Evolutionary conservation across 2,888 invertebrate genomes (phyloP).

Genomic region (Timema podura): DNA sequence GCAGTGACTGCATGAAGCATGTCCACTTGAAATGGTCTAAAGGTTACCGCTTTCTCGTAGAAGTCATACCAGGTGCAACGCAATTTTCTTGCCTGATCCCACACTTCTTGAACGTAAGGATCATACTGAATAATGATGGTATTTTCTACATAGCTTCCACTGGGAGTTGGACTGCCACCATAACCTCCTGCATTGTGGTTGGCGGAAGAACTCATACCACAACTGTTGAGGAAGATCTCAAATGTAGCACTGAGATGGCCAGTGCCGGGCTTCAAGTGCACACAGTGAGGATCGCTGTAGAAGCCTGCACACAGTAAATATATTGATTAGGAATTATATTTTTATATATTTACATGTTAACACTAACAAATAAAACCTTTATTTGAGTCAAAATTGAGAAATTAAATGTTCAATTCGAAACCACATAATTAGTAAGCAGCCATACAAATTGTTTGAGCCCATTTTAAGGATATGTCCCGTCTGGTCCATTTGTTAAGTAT

Average conservation of each 20-base stretch:
- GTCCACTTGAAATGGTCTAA: constrained; percentile 92
- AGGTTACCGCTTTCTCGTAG: constrained; percentile 92
- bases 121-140: constrained; percentile 94
- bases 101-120: constrained; percentile 90
- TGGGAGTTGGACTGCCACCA: constrained; percentile 77
- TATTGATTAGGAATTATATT: neutral
- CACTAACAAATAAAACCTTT: neutral
- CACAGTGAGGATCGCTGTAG: constrained; percentile 87
- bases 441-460: too few relatives aligned
- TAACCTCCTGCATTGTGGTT: constrained; percentile 81
- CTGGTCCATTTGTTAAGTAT: too few relatives aligned
- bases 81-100: constrained; percentile 90
- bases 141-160: constrained; percentile 91
- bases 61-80: constrained; percentile 96
- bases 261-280: constrained; percentile 85
- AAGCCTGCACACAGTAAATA: constrained; percentile 49
- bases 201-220: constrained; percentile 91
- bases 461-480: too few relatives aligned
- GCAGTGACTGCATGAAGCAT: constrained; percentile 94
- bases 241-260: constrained; percentile 89
- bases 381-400: neutral
- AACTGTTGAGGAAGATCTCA: constrained; percentile 88
- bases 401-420: neutral
- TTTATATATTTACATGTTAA: constrained; percentile 21
- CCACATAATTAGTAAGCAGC: too few relatives aligned